Conservation (phyloP, 2,888 invertebrate genomes). For the Brachylomia viminalis region DNA sequence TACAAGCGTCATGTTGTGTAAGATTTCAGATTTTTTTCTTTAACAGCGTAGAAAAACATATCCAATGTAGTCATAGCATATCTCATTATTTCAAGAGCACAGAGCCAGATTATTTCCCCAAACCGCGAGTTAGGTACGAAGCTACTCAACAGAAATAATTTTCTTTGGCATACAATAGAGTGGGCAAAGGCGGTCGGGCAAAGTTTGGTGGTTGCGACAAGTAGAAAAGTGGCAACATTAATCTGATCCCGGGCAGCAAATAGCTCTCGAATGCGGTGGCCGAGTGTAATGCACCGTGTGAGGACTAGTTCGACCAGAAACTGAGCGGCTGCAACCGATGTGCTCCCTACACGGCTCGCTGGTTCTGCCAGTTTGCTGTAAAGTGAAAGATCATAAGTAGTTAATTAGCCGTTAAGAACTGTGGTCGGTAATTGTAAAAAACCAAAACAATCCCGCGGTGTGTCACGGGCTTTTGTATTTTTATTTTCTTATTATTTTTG, state of each 20-base stretch:
- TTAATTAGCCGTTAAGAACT: neutral
- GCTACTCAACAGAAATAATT: slow-evolving; percentile 57
- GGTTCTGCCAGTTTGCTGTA: slow-evolving; percentile 9
- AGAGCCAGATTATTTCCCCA: slow-evolving; percentile 15
- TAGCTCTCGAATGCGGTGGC: slow-evolving; percentile 88
- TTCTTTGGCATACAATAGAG: slow-evolving; percentile 69
- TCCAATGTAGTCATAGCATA: neutral
- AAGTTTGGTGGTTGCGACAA: slow-evolving; percentile 84
- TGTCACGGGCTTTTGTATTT: too few species aligned
- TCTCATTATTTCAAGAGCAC: neutral
- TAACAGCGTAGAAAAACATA: neutral
- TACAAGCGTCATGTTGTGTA: neutral
- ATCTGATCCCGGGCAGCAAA: slow-evolving; percentile 88
- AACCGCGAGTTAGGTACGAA: slow-evolving; percentile 36
- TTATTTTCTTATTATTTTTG: too few species aligned
- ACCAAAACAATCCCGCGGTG: neutral
- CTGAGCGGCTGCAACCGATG: slow-evolving; percentile 76
- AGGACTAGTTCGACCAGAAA: slow-evolving; percentile 85
- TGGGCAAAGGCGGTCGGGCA: slow-evolving; percentile 64
- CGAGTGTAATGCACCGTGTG: slow-evolving; percentile 88
- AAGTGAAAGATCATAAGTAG: slow-evolving; percentile 22
- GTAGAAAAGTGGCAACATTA: slow-evolving; percentile 89
- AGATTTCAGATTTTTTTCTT: too few species aligned
- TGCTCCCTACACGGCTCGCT: slow-evolving; percentile 66
- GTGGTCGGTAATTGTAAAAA: neutral